Conservation (phyloP, 2,113 vertebrate genomes). For the Paedocypris sp. region DNA sequence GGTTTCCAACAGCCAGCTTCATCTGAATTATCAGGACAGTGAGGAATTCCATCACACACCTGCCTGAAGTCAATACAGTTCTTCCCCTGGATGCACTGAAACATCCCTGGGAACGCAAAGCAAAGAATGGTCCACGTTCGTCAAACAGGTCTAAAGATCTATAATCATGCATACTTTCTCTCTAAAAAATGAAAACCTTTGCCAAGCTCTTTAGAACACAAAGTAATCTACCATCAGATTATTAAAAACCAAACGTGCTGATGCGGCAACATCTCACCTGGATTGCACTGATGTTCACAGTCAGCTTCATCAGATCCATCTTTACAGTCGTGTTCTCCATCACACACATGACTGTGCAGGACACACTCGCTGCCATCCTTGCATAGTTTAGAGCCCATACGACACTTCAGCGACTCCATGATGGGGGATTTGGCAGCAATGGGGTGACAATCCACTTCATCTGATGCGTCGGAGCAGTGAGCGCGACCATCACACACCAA, state of each 20-base stretch:
- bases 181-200: too few species aligned
- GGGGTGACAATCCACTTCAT: slow-evolving; percentile 18
- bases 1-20: slow-evolving; percentile 45
- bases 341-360: slow-evolving; percentile 59
- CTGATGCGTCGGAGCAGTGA: slow-evolving; percentile 53
- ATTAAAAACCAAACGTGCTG: too few species aligned
- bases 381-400: slow-evolving; percentile 48
- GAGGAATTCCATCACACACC: slow-evolving; percentile 33
- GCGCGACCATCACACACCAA: slow-evolving; percentile 19
- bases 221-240: too few species aligned
- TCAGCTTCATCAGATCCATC: slow-evolving; percentile 70
- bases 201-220: too few species aligned
- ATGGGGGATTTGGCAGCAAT: not conserved
- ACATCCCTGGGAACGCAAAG: not conserved
- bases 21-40: slow-evolving; percentile 55
- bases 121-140: too few species aligned
- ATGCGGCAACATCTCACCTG: not conserved
- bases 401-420: slow-evolving; percentile 38
- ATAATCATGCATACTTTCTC: too few species aligned
- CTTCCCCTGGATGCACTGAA: slow-evolving; percentile 27
- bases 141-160: not conserved
- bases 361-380: slow-evolving; percentile 56
- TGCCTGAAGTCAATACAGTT: slow-evolving; percentile 25
- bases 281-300: slow-evolving; percentile 15
- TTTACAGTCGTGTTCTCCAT: slow-evolving; percentile 67